phyloP scores from a whole-genome alignment of 2,888 invertebrate genomes.

The Cheilosia urbana region DNA sequence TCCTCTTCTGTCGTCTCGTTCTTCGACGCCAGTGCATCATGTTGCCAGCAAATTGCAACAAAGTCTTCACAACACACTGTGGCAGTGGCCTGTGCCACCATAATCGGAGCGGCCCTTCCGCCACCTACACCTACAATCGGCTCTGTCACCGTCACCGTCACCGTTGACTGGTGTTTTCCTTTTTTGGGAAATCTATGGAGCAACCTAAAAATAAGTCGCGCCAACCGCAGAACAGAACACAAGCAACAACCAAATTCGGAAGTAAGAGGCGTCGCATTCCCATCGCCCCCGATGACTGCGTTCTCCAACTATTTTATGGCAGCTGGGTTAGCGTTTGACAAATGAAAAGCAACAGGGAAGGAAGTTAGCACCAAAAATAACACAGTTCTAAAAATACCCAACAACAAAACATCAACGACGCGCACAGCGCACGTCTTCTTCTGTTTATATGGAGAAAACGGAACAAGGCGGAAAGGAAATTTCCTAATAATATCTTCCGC shows the following conservation, averaged over 20 bases:
- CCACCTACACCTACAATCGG: background rate
- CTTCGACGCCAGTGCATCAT: constrained; percentile 51
- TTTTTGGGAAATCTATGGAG: constrained; percentile 20
- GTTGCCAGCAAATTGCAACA: constrained; percentile 66
- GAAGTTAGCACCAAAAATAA: constrained; percentile 63
- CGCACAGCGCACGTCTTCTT: background rate
- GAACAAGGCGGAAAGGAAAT: constrained; percentile 76
- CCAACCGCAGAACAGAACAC: background rate
- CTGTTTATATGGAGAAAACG: constrained; percentile 54
- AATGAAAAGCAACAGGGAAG: constrained; percentile 41
- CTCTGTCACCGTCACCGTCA: background rate
- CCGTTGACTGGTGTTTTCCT: constrained; percentile 9
- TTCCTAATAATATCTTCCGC: constrained; percentile 78
- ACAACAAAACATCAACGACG: constrained; percentile 18
- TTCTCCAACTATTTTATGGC: constrained; percentile 41
- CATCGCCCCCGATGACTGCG: constrained; percentile 16
- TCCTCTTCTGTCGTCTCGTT: constrained; percentile 51
- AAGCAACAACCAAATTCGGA: constrained; percentile 44
- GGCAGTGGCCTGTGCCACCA: background rate
- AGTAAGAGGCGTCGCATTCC: constrained; percentile 60
- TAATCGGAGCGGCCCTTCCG: constrained; percentile 34
- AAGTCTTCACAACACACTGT: background rate
- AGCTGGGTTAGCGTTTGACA: constrained; percentile 51
- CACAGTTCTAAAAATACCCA: constrained; percentile 54
- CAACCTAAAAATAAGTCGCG: constrained; percentile 58